Evolutionary conservation across 2,113 vertebrate species (phyloP).

Genomic region (Manacus vitellinus): DNA sequence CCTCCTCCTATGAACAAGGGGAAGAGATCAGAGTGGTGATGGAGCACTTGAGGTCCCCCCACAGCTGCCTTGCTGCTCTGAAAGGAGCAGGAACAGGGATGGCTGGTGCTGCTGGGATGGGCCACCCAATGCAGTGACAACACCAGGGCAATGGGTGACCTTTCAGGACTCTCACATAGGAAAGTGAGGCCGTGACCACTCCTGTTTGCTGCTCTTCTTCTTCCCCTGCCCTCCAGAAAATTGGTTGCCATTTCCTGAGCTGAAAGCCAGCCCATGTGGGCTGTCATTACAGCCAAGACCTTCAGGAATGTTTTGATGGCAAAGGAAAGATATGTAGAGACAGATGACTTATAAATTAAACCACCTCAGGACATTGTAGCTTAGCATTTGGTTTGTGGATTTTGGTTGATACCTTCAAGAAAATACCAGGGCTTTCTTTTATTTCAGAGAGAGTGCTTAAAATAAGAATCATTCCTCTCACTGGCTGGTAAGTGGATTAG

Average conservation of each 20-base stretch:
- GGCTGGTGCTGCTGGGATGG: not conserved
- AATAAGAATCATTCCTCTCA: not conserved
- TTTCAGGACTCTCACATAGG: not conserved
- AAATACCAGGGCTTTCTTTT: not conserved
- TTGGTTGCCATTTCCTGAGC: not conserved
- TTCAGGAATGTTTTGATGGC: not conserved
- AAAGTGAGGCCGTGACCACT: not conserved
- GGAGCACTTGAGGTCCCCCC: not conserved
- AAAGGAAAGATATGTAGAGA: not conserved
- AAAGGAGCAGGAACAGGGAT: not conserved
- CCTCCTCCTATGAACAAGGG: not conserved
- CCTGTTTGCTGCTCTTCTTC: not conserved
- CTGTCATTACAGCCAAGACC: not conserved
- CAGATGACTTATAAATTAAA: not conserved
- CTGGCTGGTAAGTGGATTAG: constrained; percentile 39
- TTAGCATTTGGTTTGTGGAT: not conserved
- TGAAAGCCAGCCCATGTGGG: not conserved
- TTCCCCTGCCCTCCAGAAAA: not conserved
- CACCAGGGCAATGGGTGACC: not conserved
- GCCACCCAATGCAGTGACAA: not conserved
- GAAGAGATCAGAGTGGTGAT: not conserved
- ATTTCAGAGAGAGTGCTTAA: not conserved
- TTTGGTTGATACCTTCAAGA: not conserved
- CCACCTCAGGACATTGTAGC: not conserved
- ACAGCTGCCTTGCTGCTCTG: not conserved